phyloP scores from a whole-genome alignment of 2,113 vertebrate species.

The Ellobius talpinus region DNA sequence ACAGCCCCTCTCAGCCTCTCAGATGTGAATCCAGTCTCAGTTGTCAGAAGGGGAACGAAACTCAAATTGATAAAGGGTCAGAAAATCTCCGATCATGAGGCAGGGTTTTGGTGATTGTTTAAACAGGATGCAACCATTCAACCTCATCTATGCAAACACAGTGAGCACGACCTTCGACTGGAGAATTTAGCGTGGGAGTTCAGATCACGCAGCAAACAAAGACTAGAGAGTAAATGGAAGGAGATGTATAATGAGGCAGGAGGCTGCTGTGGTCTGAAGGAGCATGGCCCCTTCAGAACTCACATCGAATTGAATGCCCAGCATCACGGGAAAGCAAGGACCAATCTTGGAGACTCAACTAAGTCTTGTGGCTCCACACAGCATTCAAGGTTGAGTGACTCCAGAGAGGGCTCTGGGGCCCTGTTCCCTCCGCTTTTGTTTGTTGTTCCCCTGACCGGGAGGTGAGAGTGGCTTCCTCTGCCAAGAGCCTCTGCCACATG shows the following conservation, averaged over 20 bases:
- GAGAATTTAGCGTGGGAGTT: neutral
- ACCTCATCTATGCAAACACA: neutral
- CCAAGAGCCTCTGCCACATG: neutral
- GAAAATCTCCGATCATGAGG: neutral
- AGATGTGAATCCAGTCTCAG: neutral
- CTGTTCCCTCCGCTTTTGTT: neutral
- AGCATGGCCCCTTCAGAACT: neutral
- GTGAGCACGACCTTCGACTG: neutral
- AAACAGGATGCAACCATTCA: neutral
- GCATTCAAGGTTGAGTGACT: neutral
- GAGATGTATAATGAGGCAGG: neutral
- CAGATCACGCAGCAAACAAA: neutral
- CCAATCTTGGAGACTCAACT: too few species aligned
- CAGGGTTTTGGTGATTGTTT: neutral
- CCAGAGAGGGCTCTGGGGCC: too few species aligned
- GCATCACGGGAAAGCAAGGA: too few species aligned
- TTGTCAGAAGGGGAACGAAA: neutral
- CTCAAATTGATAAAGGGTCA: neutral
- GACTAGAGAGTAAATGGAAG: neutral
- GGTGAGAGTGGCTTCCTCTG: neutral
- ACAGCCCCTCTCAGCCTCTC: neutral
- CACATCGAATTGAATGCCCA: neutral
- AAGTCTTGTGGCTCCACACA: neutral
- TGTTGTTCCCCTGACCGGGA: neutral
- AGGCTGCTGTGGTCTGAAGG: neutral